These are phyloP conservation scores for Automeris io DNA, from an alignment of 2,888 invertebrate species.

Conservation along the genomic window DNA sequence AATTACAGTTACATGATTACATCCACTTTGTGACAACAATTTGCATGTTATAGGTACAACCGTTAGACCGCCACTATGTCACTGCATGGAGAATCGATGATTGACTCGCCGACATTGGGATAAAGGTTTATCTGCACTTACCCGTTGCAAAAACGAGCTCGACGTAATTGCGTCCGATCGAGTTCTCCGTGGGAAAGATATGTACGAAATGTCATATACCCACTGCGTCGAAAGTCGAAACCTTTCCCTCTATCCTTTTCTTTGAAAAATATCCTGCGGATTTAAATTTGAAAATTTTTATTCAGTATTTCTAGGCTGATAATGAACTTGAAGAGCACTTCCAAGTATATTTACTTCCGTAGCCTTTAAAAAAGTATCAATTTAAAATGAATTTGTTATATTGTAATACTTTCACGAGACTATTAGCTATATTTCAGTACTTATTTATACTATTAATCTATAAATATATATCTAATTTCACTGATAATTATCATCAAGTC, in stretches of 20 bases:
- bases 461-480: too few species aligned
- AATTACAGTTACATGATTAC: conserved; percentile 18
- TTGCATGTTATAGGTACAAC: conserved; percentile 33
- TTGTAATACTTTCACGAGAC: too few species aligned
- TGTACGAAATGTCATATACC: conserved; percentile 64
- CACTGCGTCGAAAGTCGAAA: conserved; percentile 2
- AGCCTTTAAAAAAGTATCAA: too few species aligned
- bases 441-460: too few species aligned
- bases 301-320: too few species aligned
- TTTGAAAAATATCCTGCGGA: neutral
- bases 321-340: too few species aligned
- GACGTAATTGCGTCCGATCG: conserved; percentile 50
- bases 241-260: conserved; percentile 4
- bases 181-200: conserved; percentile 62
- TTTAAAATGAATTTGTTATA: too few species aligned
- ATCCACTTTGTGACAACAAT: conserved; percentile 23
- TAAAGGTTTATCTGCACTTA: conserved; percentile 35
- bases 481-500: too few species aligned
- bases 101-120: conserved; percentile 25
- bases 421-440: too few species aligned
- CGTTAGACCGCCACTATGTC: conserved; percentile 33
- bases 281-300: neutral
- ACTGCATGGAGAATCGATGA: conserved; percentile 40
- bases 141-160: conserved; percentile 49
- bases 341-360: too few species aligned